Evolutionary conservation across 1,140 invertebrate genomes (phyloP), one percentile per base, ranked within the genome.

Genomic region (Apis cerana): DNA sequence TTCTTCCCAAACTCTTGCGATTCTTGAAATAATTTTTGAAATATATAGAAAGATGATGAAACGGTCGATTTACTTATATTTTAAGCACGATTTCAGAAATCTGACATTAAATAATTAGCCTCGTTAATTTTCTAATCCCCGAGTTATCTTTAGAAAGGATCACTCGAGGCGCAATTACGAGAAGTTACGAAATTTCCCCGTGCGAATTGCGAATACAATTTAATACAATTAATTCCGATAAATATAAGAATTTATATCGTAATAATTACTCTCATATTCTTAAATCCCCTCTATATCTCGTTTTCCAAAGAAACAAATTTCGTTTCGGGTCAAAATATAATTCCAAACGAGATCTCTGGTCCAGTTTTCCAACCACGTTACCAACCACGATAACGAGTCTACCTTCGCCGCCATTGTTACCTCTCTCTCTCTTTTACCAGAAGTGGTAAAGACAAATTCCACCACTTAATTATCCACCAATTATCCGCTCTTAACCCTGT

Each of bases 321-420:
- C 12, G 3, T 50, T 23, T 13, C 21, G 9, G 1, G 8, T 1
- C 10, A 21, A 1, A 21, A 52, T 8, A 12, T 7, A 59, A 9
- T 19, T 23, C 19, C 7, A 58, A 58, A 27, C n/a, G 64, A 58
- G 21, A 27, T 27, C n/a, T n/a, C n/a, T n/a, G n/a, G n/a, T n/a
- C 54, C 70, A 13, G 9, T 62, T 68, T 68, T 54, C 52, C 11
- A 67, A 54, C 64, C n/a, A 61, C 43, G 10, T 80, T 80, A 80
- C 70, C 79, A 64, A 56, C 78, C 21, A 80, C 19, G 78, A 59
- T 72, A 80, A 80, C 70, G 11, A 10, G 56, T 10, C 21, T 21
- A 12, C 56, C 79, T 23, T 64, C 68, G 27, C n/a, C 70, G 17
- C n/a, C 33, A 75, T 75, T 67, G 52, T 76, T 64, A 58, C 69